phyloP scores from a whole-genome alignment of 2,797 vertebrate genomes.

The Phrynocephalus vlangalii region DNA sequence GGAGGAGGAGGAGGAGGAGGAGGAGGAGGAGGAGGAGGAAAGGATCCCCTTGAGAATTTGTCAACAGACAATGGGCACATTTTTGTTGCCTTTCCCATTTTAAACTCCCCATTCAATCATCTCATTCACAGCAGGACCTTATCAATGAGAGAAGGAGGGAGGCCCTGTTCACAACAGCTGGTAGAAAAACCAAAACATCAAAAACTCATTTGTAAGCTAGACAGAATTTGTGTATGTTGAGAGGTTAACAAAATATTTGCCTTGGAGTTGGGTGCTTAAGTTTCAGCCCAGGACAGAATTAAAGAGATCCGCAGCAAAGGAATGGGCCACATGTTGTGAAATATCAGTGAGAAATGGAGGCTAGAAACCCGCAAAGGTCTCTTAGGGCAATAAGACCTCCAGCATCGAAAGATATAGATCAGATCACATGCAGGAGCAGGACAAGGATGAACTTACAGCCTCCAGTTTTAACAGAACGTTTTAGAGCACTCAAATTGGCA shows the following conservation, averaged over 20 bases:
- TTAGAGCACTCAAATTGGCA: background rate
- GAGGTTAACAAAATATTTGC: constrained; percentile 54
- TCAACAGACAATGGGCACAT: background rate
- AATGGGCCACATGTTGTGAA: constrained; percentile 55
- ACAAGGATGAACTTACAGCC: background rate
- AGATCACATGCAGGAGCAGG: constrained; percentile 6
- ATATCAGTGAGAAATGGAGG: constrained; percentile 31
- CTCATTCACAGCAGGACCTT: constrained; percentile 28
- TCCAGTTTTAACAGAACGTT: background rate
- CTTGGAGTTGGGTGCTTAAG: constrained; percentile 36
- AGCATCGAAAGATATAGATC: constrained; percentile 40
- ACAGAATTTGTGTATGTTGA: constrained; percentile 42
- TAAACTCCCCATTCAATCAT: constrained; percentile 3
- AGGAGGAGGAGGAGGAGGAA: background rate
- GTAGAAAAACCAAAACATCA: constrained; percentile 32
- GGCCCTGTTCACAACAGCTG: background rate
- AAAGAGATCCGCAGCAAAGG: constrained; percentile 44
- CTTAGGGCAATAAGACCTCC: constrained; percentile 20
- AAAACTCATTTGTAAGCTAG: constrained; percentile 41
- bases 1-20: background rate
- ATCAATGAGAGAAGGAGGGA: constrained; percentile 30
- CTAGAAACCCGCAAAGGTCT: constrained; percentile 54
- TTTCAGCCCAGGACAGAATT: constrained; percentile 41
- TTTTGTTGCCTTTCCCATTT: constrained; percentile 14
- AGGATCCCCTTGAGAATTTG: background rate